phyloP scores from a whole-genome alignment of 2,113 vertebrate genomes.

The Sphaerodactylus townsendi region DNA sequence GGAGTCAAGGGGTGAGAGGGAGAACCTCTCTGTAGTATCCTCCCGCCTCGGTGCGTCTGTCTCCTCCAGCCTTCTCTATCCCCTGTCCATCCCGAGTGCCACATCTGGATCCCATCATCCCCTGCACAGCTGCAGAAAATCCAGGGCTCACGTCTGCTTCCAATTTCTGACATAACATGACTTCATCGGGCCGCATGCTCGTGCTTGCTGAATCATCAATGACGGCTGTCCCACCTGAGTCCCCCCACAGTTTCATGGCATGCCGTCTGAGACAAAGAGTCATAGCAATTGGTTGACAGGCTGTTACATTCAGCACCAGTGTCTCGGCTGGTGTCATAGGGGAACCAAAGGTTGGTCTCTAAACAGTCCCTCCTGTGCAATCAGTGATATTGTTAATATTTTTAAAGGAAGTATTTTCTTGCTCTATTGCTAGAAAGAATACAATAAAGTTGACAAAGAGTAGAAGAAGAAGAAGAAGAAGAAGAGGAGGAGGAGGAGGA shows the following conservation, averaged over 20 bases:
- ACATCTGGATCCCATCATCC: constrained; percentile 23
- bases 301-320: neutral
- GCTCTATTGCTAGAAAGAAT: neutral
- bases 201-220: constrained; percentile 11
- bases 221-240: neutral
- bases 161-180: constrained; percentile 21
- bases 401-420: neutral
- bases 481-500: too few species aligned
- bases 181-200: neutral
- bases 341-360: neutral
- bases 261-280: neutral
- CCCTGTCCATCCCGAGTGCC: neutral
- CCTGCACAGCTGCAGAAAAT: constrained; percentile 20
- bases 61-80: neutral
- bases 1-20: constrained; percentile 29
- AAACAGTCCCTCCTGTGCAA: neutral
- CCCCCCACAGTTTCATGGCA: neutral
- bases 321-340: too few species aligned
- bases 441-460: neutral
- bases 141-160: constrained; percentile 15
- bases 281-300: neutral
- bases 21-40: neutral
- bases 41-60: neutral
- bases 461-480: too few species aligned
- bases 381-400: neutral